phyloP scores from a whole-genome alignment of 2,888 invertebrate species.

The Campoplex capitator region DNA sequence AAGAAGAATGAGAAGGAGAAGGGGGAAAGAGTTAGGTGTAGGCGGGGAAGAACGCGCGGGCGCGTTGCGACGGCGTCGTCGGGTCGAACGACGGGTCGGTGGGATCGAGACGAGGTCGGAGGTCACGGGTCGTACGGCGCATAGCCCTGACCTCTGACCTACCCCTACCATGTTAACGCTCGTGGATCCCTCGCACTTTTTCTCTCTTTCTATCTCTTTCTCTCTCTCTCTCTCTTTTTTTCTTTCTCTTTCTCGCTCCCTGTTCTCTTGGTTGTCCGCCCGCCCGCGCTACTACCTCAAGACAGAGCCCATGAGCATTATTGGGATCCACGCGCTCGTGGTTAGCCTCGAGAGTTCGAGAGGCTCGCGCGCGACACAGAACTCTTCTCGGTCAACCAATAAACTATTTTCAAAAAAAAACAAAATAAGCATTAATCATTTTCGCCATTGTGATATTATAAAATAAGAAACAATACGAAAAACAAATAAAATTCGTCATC shows the following conservation, averaged over 20 bases:
- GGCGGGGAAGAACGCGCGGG: constrained; percentile 59
- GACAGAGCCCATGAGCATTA: constrained; percentile 60
- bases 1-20: constrained; percentile 60
- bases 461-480: neutral
- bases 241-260: constrained; percentile 64
- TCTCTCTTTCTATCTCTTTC: constrained; percentile 45
- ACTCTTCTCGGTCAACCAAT: constrained; percentile 39
- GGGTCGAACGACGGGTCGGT: constrained; percentile 78
- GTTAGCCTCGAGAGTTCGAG: constrained; percentile 68
- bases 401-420: constrained; percentile 29
- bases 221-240: constrained; percentile 51
- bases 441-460: neutral
- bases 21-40: constrained; percentile 65
- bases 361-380: constrained; percentile 62
- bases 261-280: constrained; percentile 52
- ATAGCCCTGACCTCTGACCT: constrained; percentile 83
- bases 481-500: neutral
- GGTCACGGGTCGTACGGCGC: constrained; percentile 82
- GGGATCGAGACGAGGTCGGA: constrained; percentile 80
- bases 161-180: constrained; percentile 71
- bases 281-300: constrained; percentile 66
- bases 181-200: constrained; percentile 58
- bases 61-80: constrained; percentile 67
- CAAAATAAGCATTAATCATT: neutral
- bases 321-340: constrained; percentile 66